Evolutionary conservation across 2,888 invertebrate species (phyloP).

Genomic region (Gerosis bhagava): DNA sequence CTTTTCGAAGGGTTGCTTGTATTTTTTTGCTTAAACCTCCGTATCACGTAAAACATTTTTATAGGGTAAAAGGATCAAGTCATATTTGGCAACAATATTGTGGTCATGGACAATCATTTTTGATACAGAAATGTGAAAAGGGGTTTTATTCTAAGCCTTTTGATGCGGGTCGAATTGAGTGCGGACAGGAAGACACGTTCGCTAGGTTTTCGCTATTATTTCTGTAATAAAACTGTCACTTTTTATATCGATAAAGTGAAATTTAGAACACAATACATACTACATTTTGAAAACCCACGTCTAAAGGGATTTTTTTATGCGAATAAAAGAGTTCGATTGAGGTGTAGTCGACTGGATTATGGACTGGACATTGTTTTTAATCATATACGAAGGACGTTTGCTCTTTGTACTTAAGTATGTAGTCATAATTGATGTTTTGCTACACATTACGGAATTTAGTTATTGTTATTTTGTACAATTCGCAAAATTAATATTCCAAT

Average conservation of each 20-base stretch:
- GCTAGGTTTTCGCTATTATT: constrained; percentile 71
- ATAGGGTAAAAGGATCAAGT: constrained; percentile 55
- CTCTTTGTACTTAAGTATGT: too few relatives aligned
- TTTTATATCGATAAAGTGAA: constrained; percentile 63
- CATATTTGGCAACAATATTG: constrained; percentile 74
- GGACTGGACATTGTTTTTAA: too few relatives aligned
- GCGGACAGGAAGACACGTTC: constrained; percentile 72
- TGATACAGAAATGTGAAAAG: constrained; percentile 76
- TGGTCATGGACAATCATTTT: constrained; percentile 71
- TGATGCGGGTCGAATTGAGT: constrained; percentile 79
- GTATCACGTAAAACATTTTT: not conserved
- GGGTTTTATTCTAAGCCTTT: constrained; percentile 75
- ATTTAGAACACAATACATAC: constrained; percentile 45
- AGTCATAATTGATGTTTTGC: too few relatives aligned
- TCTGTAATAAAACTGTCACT: constrained; percentile 76
- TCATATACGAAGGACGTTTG: too few relatives aligned
- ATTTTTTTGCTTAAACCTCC: not conserved
- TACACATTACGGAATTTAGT: too few relatives aligned
- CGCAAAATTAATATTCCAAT: too few relatives aligned
- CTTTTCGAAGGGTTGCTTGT: too few relatives aligned
- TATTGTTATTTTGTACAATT: too few relatives aligned
- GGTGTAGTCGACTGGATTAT: too few relatives aligned
- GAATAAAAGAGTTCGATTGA: too few relatives aligned
- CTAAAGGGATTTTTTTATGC: too few relatives aligned
- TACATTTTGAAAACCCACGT: too few relatives aligned